Base-by-base conservation (phyloP, 2,888 invertebrate genomes). In the Ophioninae sp. region DNA sequence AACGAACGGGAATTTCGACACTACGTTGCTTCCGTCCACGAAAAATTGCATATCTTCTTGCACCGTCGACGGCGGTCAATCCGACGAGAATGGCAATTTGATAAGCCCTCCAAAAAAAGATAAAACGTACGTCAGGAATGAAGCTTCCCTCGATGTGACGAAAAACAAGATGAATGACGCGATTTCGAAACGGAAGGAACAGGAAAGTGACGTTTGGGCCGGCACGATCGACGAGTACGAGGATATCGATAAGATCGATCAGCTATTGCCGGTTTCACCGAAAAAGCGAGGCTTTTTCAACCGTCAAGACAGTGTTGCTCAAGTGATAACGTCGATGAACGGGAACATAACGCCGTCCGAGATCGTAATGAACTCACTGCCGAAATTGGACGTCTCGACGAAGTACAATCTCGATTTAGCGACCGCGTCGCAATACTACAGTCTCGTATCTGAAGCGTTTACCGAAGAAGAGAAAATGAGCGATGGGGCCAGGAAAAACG, bases 381-480 rank as follows among this genome's bases (percentile, higher is more conserved):
- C 89, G 5, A 82, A 85, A 20, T 88, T 88, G 0, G 87, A 89
- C 39, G 81, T 85, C 17, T 89, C 91, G 8, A 79, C 82, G 0
- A 91, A 92, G 37, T 93, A 92, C 44, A 90, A 88, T 81, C 84
- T 92, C 9, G 88, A 90, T 71, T 82, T 89, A 0, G 79, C 84
- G 2, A 89, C 89, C 17, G 90, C 92, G 90, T 89, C 82, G 41
- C 80, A 87, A 3, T 87, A 92, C 41, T 92, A 93, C 67, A 92
- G 92, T 39, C 79, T 93, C 5, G 90, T 91, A 1, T 91, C 91
- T 1, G 84, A 85, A 8, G 81, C 83, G 0, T 87, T 86, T 20
- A 17, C 83, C 13, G 78, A 84, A 0, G 64, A 79, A 6, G 23
- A 77, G 13, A n/a, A 20, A 3, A 44, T 6, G 7, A 17, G 13